A percentile compares a stretch with the other conserved stretches of the same genome.
phyloP scores from a whole-genome alignment of 2,797 vertebrate genomes.

The Monodelphis domestica region DNA sequence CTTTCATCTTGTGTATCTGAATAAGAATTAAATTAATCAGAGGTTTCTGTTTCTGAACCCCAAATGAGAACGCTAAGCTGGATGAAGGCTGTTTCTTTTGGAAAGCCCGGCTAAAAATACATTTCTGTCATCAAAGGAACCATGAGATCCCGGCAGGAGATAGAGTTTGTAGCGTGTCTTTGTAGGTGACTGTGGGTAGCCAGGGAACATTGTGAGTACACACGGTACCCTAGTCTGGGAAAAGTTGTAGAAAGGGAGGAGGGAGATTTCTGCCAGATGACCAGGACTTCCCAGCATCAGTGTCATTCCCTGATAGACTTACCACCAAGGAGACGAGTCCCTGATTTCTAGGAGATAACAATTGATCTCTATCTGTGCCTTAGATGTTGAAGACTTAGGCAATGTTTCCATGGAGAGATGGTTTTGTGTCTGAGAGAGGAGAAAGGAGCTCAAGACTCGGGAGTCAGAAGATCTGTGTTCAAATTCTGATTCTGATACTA shows the following conservation, averaged over 20 bases:
- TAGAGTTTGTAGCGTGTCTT: not conserved
- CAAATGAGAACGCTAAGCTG: not conserved
- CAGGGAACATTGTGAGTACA: not conserved
- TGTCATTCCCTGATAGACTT: not conserved
- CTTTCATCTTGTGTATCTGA: not conserved
- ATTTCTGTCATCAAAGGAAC: not conserved
- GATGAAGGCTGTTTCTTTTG: not conserved
- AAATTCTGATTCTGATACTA: not conserved
- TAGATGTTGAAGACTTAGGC: slow-evolving; percentile 25
- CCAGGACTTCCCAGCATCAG: not conserved
- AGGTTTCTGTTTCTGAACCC: not conserved
- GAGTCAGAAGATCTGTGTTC: not conserved
- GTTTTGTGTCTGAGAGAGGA: slow-evolving; percentile 20
- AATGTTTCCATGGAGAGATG: slow-evolving; percentile 5
- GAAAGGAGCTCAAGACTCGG: not conserved
- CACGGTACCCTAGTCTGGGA: not conserved
- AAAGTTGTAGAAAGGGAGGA: not conserved
- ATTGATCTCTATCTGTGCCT: not conserved
- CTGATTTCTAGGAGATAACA: not conserved
- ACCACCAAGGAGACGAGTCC: not conserved
- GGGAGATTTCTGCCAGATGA: not conserved
- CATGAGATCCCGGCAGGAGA: slow-evolving; percentile 15
- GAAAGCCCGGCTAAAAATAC: not conserved
- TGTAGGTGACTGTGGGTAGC: not conserved
- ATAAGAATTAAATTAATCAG: not conserved